Percentiles rank a stretch among this genome's conserved stretches.
Evolutionary conservation across 37 sponge, comb jelly and placozoan genomes (phyloP).

Genomic region (Amphimedon queenslandica): DNA sequence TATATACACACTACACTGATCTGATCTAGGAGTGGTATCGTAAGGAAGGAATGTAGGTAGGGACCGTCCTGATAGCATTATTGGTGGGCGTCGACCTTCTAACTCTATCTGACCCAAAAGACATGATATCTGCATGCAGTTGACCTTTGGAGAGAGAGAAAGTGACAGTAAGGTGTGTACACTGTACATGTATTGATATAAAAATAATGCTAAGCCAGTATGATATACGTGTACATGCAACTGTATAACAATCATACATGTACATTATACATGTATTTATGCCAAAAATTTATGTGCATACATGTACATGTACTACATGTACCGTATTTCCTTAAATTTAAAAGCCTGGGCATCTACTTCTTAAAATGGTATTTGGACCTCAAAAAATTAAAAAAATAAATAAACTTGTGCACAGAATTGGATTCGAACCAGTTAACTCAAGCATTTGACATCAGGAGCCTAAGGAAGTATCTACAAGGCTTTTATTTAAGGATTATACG

Average conservation of each 20-base stretch:
- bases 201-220: neutral
- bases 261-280: neutral
- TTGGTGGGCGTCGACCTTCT: conserved; percentile 91
- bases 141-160: conserved; percentile 72
- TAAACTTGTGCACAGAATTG: too few relatives aligned
- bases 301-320: neutral
- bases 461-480: too few relatives aligned
- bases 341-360: too few relatives aligned
- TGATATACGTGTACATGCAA: neutral
- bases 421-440: neutral
- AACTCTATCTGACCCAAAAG: conserved; percentile 98
- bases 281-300: neutral
- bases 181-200: neutral
- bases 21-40: conserved; percentile 76
- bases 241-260: too few relatives aligned
- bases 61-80: conserved; percentile 90
- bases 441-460: neutral
- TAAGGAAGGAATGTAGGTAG: conserved; percentile 92
- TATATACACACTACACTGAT: too few relatives aligned
- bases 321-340: too few relatives aligned
- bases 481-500: too few relatives aligned
- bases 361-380: too few relatives aligned
- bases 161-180: neutral
- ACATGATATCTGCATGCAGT: conserved; percentile 96
- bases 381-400: too few relatives aligned